These are phyloP conservation scores for Drosophila engyochracea DNA, from an alignment of 2,888 invertebrate species.

Conservation along the genomic window DNA sequence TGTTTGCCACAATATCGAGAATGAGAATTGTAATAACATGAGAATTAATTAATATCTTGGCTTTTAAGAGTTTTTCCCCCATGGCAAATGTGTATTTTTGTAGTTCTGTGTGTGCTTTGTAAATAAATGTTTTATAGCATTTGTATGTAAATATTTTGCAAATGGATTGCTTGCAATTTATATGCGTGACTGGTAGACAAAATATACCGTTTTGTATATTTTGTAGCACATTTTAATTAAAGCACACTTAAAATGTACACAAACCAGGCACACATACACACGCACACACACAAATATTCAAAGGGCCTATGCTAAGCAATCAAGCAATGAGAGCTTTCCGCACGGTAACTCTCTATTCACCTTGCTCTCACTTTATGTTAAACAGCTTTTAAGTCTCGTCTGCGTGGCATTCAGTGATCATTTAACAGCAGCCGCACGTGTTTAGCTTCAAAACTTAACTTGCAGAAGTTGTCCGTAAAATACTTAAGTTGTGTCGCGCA, in stretches of 20 bases:
- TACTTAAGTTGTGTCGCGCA: slow-evolving; percentile 13
- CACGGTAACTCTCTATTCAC: slow-evolving; percentile 1
- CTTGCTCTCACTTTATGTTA: slow-evolving; percentile 35
- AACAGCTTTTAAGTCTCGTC: slow-evolving; percentile 27
- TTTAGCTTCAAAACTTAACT: slow-evolving; percentile 22
- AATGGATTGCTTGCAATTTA: slow-evolving; percentile 75
- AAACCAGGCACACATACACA: not conserved
- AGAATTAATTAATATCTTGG: slow-evolving; percentile 20
- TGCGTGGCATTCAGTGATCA: slow-evolving; percentile 74
- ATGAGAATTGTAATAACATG: slow-evolving; percentile 30
- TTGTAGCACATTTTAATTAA: slow-evolving; percentile 66
- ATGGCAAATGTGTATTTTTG: not conserved
- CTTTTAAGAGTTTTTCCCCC: slow-evolving; percentile 25
- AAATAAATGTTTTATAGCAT: slow-evolving; percentile 41
- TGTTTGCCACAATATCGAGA: slow-evolving; percentile 30
- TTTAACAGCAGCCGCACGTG: slow-evolving; percentile 47
- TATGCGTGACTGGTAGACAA: slow-evolving; percentile 56
- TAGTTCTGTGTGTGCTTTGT: slow-evolving; percentile 23
- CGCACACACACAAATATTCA: not conserved
- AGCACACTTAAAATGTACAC: slow-evolving; percentile 3
- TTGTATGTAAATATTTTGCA: slow-evolving; percentile 37
- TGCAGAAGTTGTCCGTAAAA: not conserved
- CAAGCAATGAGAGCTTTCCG: slow-evolving; percentile 11
- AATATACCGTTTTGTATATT: slow-evolving; percentile 61
- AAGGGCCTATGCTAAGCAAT: slow-evolving; percentile 13